These are phyloP conservation scores for Aegotheles bennettii DNA, from an alignment of 2,113 vertebrate genomes.

Conservation along the genomic window DNA sequence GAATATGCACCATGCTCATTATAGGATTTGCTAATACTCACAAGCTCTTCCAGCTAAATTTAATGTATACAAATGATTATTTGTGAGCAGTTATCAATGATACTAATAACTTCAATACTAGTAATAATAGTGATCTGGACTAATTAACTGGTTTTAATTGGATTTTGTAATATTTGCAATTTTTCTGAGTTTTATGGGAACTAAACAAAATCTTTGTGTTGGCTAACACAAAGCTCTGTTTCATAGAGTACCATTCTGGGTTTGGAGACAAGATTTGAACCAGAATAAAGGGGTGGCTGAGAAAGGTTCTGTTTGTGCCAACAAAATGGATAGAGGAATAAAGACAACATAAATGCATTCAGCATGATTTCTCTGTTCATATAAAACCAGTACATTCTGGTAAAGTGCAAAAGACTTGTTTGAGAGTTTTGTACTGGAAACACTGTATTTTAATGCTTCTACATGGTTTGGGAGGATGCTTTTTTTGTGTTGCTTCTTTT, in stretches of 20 bases:
- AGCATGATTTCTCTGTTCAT: background rate
- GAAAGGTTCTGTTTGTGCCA: background rate
- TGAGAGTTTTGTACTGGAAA: background rate
- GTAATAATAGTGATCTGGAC: background rate
- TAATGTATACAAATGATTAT: conserved; percentile 39
- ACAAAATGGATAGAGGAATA: background rate
- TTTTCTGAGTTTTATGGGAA: background rate
- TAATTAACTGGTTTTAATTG: conserved; percentile 32
- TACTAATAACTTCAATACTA: background rate
- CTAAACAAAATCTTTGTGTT: background rate
- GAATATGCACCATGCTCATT: background rate
- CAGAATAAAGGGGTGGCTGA: background rate
- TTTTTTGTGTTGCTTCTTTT: background rate
- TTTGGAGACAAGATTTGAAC: background rate
- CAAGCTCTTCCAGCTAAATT: conserved; percentile 12
- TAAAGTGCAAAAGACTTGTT: background rate
- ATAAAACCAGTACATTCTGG: background rate
- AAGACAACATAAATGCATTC: background rate
- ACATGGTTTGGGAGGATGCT: background rate
- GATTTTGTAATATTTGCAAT: conserved; percentile 5
- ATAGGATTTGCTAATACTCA: background rate
- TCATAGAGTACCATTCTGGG: background rate
- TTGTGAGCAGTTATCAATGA: conserved; percentile 15
- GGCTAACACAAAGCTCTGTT: background rate
- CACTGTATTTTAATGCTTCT: background rate